Evolutionary conservation across 2,113 vertebrate genomes (phyloP).

Genomic region (Barnardius zonarius): DNA sequence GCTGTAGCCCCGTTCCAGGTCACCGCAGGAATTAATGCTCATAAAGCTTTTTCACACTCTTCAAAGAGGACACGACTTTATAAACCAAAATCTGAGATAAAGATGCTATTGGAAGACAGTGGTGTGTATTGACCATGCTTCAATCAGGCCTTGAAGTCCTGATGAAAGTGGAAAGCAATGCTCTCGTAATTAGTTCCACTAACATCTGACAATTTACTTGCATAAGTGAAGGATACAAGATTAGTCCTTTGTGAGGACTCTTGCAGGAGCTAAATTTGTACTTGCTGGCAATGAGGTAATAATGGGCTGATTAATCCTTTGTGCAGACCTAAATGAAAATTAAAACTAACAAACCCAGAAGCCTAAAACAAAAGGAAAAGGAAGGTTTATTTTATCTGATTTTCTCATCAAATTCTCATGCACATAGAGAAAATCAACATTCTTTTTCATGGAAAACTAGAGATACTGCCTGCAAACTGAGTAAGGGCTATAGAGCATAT

Average conservation of each 20-base stretch:
- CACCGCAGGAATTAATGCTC: background rate
- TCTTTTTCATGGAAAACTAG: background rate
- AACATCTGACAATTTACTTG: background rate
- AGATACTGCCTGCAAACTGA: background rate
- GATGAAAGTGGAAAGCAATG: constrained; percentile 26
- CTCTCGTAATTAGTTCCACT: background rate
- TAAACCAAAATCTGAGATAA: background rate
- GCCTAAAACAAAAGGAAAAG: background rate
- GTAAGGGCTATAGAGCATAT: background rate
- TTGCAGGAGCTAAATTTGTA: background rate
- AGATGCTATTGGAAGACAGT: background rate
- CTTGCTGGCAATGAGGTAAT: background rate
- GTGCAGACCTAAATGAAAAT: background rate
- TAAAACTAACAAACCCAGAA: background rate
- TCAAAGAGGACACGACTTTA: background rate
- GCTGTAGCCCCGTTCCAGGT: background rate
- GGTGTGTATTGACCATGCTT: background rate
- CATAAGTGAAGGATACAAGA: background rate
- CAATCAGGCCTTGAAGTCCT: constrained; percentile 29
- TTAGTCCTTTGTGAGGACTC: background rate
- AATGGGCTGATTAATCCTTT: background rate
- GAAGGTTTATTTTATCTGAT: background rate
- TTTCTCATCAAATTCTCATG: background rate
- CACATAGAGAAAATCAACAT: background rate
- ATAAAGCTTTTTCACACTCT: background rate